phyloP scores from a whole-genome alignment of 2,888 invertebrate genomes.

The Tenthredo scrophulariae region DNA sequence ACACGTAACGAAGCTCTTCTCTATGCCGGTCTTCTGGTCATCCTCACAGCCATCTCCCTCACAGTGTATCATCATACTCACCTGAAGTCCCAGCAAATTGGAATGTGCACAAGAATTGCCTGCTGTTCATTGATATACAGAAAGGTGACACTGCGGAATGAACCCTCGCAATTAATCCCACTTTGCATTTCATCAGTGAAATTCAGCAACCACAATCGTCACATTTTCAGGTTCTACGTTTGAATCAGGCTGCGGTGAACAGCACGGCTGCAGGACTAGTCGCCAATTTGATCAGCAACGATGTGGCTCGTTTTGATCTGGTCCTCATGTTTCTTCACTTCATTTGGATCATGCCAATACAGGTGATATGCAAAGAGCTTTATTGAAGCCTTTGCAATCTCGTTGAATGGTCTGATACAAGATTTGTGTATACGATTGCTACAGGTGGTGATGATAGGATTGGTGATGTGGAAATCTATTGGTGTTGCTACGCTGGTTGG shows the following conservation, averaged over 20 bases:
- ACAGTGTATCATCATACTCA: constrained; percentile 77
- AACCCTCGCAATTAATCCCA: neutral
- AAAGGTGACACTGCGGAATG: constrained; percentile 80
- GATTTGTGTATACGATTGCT: constrained; percentile 54
- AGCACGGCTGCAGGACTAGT: constrained; percentile 93
- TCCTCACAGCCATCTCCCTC: constrained; percentile 73
- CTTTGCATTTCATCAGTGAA: neutral
- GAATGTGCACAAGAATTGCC: constrained; percentile 85
- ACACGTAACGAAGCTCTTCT: constrained; percentile 75
- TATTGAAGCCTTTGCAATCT: neutral
- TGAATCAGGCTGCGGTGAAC: constrained; percentile 86
- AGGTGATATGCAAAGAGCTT: constrained; percentile 73
- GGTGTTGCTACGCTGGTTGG: constrained; percentile 85
- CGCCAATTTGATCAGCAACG: constrained; percentile 95
- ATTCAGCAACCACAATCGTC: neutral
- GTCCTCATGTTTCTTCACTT: constrained; percentile 91
- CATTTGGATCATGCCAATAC: constrained; percentile 92
- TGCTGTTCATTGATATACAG: constrained; percentile 85
- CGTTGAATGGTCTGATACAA: neutral
- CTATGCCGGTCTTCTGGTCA: constrained; percentile 73
- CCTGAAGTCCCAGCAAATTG: constrained; percentile 77
- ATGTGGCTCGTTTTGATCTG: constrained; percentile 94
- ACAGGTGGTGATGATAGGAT: constrained; percentile 65
- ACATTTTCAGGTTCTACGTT: constrained; percentile 82
- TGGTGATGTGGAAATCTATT: constrained; percentile 68